These are phyloP conservation scores for Allolobophora icterica DNA, from an alignment of 2,888 invertebrate species.

Conservation along the genomic window DNA sequence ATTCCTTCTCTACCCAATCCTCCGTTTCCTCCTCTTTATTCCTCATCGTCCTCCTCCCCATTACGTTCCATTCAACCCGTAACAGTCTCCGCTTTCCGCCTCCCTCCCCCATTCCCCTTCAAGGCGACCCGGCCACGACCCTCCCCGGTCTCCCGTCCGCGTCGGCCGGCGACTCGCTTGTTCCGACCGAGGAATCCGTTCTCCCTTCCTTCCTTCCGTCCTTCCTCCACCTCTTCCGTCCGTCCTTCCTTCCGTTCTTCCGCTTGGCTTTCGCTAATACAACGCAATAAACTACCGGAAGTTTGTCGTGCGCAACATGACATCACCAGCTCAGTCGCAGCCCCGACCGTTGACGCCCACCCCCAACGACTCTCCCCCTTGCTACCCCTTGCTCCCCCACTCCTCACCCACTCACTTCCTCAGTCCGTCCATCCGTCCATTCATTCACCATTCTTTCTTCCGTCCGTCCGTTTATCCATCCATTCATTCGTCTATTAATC, in stretches of 20 bases:
- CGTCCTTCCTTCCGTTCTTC: slow-evolving; percentile 43
- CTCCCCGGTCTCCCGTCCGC: neutral
- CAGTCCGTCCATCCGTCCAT: neutral
- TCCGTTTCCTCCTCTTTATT: too few relatives aligned
- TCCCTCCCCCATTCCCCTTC: neutral
- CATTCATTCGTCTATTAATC: neutral
- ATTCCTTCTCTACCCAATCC: too few relatives aligned
- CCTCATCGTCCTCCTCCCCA: too few relatives aligned
- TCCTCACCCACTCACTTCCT: neutral
- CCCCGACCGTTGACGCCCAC: neutral
- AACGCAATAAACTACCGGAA: neutral
- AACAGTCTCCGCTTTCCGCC: too few relatives aligned
- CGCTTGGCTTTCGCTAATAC: slow-evolving; percentile 18
- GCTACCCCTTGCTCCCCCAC: neutral
- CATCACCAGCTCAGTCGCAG: neutral
- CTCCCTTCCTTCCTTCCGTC: slow-evolving; percentile 43
- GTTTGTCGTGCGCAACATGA: slow-evolving; percentile 10
- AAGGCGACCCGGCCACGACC: neutral
- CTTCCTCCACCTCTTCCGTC: slow-evolving; percentile 34
- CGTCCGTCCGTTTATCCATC: neutral
- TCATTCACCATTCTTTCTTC: too few relatives aligned
- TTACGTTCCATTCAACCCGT: too few relatives aligned
- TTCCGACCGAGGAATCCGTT: neutral
- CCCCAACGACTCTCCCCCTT: neutral
- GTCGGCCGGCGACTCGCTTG: neutral